Conservation (phyloP, 2,797 vertebrate genomes). For the Myiotriccus ornatus region DNA sequence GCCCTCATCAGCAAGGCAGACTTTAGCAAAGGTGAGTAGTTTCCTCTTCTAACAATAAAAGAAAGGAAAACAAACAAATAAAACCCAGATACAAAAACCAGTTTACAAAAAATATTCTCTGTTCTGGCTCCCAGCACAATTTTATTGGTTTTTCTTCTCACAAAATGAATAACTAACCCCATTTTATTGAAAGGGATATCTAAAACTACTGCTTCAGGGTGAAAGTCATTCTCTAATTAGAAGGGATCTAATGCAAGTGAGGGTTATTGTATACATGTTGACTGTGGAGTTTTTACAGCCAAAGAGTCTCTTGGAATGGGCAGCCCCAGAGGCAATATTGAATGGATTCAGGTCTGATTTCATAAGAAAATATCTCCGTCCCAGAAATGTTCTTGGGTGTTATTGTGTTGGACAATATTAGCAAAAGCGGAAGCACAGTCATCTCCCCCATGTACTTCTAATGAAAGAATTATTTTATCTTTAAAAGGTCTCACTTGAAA, state of each 20-base stretch:
- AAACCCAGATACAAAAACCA: background rate
- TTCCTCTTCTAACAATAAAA: background rate
- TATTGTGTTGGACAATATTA: background rate
- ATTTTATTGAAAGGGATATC: conserved; percentile 30
- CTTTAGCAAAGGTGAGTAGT: background rate
- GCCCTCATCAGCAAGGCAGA: background rate
- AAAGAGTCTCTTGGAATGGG: background rate
- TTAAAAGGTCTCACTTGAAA: background rate
- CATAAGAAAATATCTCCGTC: background rate
- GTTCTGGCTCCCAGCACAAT: conserved; percentile 9
- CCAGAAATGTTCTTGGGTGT: background rate
- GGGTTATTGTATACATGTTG: background rate
- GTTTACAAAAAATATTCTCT: conserved; percentile 13
- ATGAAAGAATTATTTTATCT: background rate
- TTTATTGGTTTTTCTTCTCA: conserved; percentile 39
- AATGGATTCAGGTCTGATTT: background rate
- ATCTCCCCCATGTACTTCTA: background rate
- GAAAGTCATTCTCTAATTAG: conserved; percentile 30
- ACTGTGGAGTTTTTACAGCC: conserved; percentile 23
- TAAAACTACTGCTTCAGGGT: background rate
- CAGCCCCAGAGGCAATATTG: background rate
- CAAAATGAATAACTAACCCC: conserved; percentile 34
- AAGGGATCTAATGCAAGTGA: background rate
- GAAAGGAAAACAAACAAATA: background rate
- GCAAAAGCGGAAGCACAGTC: conserved; percentile 1